Evolutionary conservation across 2,888 invertebrate species (phyloP).

Genomic region (Crocallis elinguaria): DNA sequence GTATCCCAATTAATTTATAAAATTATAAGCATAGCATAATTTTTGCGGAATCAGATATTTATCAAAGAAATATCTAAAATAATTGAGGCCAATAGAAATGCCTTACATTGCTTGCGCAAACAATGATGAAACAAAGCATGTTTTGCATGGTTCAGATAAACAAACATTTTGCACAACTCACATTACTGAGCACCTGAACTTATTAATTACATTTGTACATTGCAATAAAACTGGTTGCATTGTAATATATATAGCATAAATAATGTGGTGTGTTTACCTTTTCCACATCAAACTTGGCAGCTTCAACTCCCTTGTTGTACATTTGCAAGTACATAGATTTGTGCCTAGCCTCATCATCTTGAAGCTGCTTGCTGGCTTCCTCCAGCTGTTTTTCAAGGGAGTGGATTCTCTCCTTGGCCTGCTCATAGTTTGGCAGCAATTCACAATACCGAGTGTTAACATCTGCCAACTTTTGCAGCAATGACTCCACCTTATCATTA

Average conservation of each 20-base stretch:
- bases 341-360: constrained; percentile 89
- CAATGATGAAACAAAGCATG: constrained; percentile 21
- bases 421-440: constrained; percentile 89
- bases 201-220: too few species aligned
- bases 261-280: constrained; percentile 84
- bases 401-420: constrained; percentile 88
- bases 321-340: constrained; percentile 92
- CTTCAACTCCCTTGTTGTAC: constrained; percentile 92
- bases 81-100: constrained; percentile 14
- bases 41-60: constrained; percentile 2
- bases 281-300: constrained; percentile 89
- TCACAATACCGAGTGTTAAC: constrained; percentile 92
- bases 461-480: constrained; percentile 89
- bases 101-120: constrained; percentile 9
- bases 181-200: not conserved
- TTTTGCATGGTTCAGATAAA: constrained; percentile 9
- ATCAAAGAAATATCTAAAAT: constrained; percentile 2
- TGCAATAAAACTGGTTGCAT: too few species aligned
- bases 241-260: too few species aligned
- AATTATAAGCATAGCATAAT: constrained; percentile 3
- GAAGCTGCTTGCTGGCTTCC: constrained; percentile 87
- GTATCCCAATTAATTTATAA: not conserved
- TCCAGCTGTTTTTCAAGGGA: constrained; percentile 90
- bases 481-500: constrained; percentile 91
- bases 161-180: constrained; percentile 6